Evolutionary conservation across 2,888 invertebrate species (phyloP).

Genomic region (Drosophila parthenogenetica): DNA sequence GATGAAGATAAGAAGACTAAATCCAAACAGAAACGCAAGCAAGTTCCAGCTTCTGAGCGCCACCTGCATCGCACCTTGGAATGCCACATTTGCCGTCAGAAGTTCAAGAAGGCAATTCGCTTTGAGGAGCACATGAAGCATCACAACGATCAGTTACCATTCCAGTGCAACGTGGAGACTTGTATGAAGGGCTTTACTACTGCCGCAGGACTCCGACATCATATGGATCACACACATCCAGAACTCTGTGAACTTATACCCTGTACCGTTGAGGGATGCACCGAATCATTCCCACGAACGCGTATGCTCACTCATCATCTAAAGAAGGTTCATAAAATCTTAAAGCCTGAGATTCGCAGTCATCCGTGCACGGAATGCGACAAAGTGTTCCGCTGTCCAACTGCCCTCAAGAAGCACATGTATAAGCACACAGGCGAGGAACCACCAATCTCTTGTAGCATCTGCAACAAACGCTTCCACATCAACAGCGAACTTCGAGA

Average conservation of each 20-base stretch:
- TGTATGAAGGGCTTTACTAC: slow-evolving; percentile 81
- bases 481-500: slow-evolving; percentile 83
- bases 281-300: slow-evolving; percentile 73
- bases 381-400: slow-evolving; percentile 82
- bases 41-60: slow-evolving; percentile 52
- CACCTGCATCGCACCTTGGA: slow-evolving; percentile 34
- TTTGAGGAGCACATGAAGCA: slow-evolving; percentile 82
- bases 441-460: slow-evolving; percentile 81
- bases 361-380: slow-evolving; percentile 82
- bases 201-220: slow-evolving; percentile 74
- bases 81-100: slow-evolving; percentile 81
- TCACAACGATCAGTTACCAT: slow-evolving; percentile 82
- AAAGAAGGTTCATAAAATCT: slow-evolving; percentile 73
- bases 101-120: slow-evolving; percentile 74
- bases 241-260: slow-evolving; percentile 77
- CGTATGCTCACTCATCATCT: slow-evolving; percentile 81
- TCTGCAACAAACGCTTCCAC: slow-evolving; percentile 82
- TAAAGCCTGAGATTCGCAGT: slow-evolving; percentile 63
- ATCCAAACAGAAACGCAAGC: slow-evolving; percentile 44
- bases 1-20: not conserved
- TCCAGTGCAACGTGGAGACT: slow-evolving; percentile 78
- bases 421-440: slow-evolving; percentile 83
- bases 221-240: slow-evolving; percentile 79
- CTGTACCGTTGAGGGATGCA: slow-evolving; percentile 80
- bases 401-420: slow-evolving; percentile 83